Base-by-base conservation (phyloP, 2,113 vertebrate genomes). In the Neopipo cinnamomea region DNA sequence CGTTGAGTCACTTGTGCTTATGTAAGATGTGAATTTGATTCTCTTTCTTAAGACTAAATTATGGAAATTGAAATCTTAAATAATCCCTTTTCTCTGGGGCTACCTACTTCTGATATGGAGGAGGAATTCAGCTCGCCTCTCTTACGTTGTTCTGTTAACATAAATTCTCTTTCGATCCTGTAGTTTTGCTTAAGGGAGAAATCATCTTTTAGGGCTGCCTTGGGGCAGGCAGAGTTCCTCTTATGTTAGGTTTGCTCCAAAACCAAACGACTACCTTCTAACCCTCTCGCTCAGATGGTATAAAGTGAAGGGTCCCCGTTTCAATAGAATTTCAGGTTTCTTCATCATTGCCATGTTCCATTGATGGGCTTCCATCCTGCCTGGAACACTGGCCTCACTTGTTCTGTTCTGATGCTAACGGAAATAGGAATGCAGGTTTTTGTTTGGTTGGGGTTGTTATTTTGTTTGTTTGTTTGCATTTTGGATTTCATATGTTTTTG, bases 51-150 rank as follows among this genome's bases (percentile, higher is more conserved):
- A 93, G 83, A 53, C 83, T 91, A 56, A 21, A 22, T 81, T 75
- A 91, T 94, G 91, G 95, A 97, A 97, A 92, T 92, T 27, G 88
- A 93, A 90, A 58, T 91, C 42, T 89, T 78, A 87, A 97, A 76
- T 94, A 96, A 91, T 88, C 76, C n/a, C 53, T 47, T 92, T 46
- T 94, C 53, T 95, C 83, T 85, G 70, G 66, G 88, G 75, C 86
- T 89, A 74, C 50, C 88, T 83, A 46, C 75, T 91, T 28, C 46
- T 91, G 71, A 50, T 94, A 88, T 0, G 27, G 76, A 81, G 80
- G 80, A 91, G 88, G 86, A 92, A 81, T 93, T 84, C 55, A 82
- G 18, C 83, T 84, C 0, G 4, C 58, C 50, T 93, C 75, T 82
- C 37, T 39, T 65, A 61, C 7, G 24, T 27, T 70, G 7, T 55